Percentiles rank a stretch among this genome's conserved stretches.
phyloP scores from a whole-genome alignment of 2,797 vertebrate species.

The Danionella dracula region DNA sequence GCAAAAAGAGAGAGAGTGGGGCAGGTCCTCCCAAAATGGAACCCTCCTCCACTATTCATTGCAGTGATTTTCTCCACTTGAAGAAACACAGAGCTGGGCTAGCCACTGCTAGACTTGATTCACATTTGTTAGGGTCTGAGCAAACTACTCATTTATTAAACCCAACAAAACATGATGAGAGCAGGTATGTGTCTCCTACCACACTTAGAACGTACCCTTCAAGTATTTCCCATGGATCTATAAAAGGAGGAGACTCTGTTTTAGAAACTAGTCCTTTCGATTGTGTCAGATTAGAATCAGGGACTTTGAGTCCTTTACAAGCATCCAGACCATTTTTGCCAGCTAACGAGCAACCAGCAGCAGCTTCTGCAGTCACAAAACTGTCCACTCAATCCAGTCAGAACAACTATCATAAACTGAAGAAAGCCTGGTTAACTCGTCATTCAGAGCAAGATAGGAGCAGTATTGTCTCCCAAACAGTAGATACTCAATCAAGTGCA shows the following conservation, averaged over 20 bases:
- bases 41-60: conserved; percentile 42
- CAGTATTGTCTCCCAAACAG: conserved; percentile 14
- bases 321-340: conserved; percentile 71
- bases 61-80: conserved; percentile 83
- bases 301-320: conserved; percentile 61
- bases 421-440: conserved; percentile 97
- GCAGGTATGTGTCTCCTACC: conserved; percentile 7
- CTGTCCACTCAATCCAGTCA: conserved; percentile 71
- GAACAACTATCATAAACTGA: conserved; percentile 95
- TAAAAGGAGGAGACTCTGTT: conserved; percentile 27
- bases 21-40: conserved; percentile 53
- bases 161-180: conserved; percentile 3
- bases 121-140: conserved; percentile 19
- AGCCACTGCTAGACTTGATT: conserved; percentile 75
- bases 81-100: conserved; percentile 98
- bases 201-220: conserved; percentile 23
- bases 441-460: conserved; percentile 93
- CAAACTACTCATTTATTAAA: conserved; percentile 29
- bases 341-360: conserved; percentile 62
- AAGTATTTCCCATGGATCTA: conserved; percentile 23
- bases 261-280: conserved; percentile 34
- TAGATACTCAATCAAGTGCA: conserved; percentile 16
- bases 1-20: conserved; percentile 36
- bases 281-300: conserved; percentile 46
- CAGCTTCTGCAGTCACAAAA: not conserved